Conservation (phyloP, 1,140 invertebrate species). For the Drosophila sucinea region DNA sequence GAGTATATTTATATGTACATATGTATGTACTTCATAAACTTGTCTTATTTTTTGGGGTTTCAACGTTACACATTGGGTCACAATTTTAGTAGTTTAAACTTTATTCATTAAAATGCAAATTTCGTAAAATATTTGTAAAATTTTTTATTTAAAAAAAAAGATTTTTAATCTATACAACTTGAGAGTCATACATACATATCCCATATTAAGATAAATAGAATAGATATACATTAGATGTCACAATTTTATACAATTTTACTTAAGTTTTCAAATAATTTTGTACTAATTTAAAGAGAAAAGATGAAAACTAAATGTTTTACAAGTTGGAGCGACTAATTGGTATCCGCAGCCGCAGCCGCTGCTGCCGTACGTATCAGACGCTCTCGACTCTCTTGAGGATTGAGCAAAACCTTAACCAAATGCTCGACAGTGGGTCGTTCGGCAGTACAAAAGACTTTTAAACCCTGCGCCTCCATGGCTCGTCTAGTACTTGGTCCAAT, state of each 20-base stretch:
- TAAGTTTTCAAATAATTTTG: slow-evolving; percentile 17
- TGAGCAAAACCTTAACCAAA: slow-evolving; percentile 78
- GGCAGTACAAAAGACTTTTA: slow-evolving; percentile 75
- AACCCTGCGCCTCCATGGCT: slow-evolving; percentile 61
- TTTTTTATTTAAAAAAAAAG: neutral
- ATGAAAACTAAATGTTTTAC: neutral
- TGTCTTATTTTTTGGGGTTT: too few relatives aligned
- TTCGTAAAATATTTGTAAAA: neutral
- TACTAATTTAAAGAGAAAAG: neutral
- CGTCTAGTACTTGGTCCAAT: slow-evolving; percentile 81
- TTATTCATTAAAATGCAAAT: neutral
- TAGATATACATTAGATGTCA: slow-evolving; percentile 2
- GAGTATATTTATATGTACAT: too few relatives aligned
- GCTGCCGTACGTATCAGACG: slow-evolving; percentile 41
- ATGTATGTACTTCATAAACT: too few relatives aligned
- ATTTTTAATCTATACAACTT: neutral
- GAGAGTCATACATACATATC: neutral
- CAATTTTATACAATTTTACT: slow-evolving; percentile 8
- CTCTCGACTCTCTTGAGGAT: slow-evolving; percentile 74
- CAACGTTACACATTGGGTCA: too few relatives aligned
- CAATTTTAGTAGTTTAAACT: neutral
- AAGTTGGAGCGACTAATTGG: slow-evolving; percentile 3
- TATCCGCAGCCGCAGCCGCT: neutral
- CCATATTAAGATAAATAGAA: neutral
- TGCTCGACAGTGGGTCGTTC: slow-evolving; percentile 82